These are phyloP conservation scores for Drosophila willistoni DNA, from an alignment of 1,140 invertebrate genomes.

Conservation along the genomic window DNA sequence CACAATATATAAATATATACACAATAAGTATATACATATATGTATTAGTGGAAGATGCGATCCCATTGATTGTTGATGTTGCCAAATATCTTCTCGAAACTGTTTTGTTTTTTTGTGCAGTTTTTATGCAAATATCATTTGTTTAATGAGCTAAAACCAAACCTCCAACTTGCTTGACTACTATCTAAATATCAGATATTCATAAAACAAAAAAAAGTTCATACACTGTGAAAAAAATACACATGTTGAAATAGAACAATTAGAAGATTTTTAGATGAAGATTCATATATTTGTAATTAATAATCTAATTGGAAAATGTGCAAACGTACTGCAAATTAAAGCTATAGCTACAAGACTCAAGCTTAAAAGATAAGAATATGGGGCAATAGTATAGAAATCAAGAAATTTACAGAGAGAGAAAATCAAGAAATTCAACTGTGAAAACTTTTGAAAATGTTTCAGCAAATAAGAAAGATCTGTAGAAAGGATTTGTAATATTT, in stretches of 20 bases:
- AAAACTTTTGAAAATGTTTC: no score
- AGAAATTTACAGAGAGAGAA: no score
- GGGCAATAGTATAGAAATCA: no score
- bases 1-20: neutral
- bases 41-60: neutral
- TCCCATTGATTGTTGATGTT: neutral
- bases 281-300: neutral
- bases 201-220: neutral
- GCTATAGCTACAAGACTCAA: no score
- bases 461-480: no score
- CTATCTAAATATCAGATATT: conserved; percentile 1
- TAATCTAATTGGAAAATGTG: neutral
- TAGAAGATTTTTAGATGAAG: no score
- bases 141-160: conserved; percentile 4
- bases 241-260: neutral
- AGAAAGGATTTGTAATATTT: no score
- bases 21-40: neutral
- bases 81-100: neutral
- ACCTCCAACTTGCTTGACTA: conserved; percentile 56
- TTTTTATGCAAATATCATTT: conserved; percentile 6
- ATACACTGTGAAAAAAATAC: neutral
- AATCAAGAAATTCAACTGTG: no score
- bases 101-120: conserved; percentile 1
- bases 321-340: no score
- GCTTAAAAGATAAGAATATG: no score